Evolutionary conservation across 1,140 invertebrate genomes (phyloP).

Genomic region (Polyergus mexicanus): DNA sequence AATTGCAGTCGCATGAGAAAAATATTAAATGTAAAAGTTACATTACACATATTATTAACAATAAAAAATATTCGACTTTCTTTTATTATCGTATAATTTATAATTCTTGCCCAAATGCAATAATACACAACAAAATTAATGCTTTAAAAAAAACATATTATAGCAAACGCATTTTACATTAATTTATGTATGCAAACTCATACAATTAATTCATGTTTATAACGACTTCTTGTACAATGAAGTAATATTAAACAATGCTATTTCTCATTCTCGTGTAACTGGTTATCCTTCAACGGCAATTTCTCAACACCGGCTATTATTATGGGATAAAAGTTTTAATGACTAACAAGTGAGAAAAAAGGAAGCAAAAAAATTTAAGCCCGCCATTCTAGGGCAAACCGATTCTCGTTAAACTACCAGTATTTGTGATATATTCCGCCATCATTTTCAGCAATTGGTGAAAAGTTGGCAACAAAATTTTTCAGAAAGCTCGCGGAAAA

Average conservation of each 20-base stretch:
- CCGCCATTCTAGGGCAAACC: conserved; percentile 46
- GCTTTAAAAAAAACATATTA: neutral
- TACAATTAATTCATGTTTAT: conserved; percentile 65
- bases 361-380: conserved; percentile 62
- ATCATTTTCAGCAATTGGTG: neutral
- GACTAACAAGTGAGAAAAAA: conserved; percentile 45
- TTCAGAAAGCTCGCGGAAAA: neutral
- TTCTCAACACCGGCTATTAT: conserved; percentile 50
- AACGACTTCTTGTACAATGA: neutral
- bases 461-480: conserved; percentile 44
- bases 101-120: neutral
- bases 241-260: conserved; percentile 66
- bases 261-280: conserved; percentile 44
- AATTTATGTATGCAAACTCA: neutral
- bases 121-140: neutral
- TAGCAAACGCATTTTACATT: neutral
- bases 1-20: neutral
- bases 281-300: conserved; percentile 48
- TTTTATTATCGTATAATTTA: neutral
- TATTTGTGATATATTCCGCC: conserved; percentile 20
- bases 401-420: conserved; percentile 30
- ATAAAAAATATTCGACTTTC: neutral
- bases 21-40: conserved; percentile 1
- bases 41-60: neutral
- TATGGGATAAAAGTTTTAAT: conserved; percentile 68